Evolutionary conservation across 2,113 vertebrate genomes (phyloP).

Genomic region (Salvelinus alpinus): DNA sequence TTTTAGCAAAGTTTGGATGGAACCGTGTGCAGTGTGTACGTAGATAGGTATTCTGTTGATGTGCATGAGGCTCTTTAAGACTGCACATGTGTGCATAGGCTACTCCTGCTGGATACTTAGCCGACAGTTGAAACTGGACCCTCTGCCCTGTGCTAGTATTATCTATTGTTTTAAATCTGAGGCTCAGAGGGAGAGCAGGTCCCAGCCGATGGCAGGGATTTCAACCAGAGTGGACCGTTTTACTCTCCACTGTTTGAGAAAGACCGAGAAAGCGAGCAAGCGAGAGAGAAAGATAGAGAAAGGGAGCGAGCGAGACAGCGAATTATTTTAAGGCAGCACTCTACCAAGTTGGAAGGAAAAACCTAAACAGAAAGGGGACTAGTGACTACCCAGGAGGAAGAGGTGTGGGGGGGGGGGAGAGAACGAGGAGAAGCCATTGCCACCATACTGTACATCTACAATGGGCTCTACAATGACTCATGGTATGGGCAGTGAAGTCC

Average conservation of each 20-base stretch:
- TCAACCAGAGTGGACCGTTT: neutral
- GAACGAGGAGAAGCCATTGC: neutral
- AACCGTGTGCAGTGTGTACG: too few species aligned
- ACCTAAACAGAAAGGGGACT: conserved; percentile 27
- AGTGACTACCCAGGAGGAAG: conserved; percentile 15
- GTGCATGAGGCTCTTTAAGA: too few species aligned
- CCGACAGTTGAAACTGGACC: neutral
- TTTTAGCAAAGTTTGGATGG: too few species aligned
- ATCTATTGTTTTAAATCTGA: conserved; percentile 9
- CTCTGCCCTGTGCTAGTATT: conserved; percentile 9
- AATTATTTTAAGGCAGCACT: conserved; percentile 19
- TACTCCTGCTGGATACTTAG: neutral
- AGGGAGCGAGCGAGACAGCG: neutral
- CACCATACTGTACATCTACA: neutral
- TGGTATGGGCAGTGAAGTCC: neutral
- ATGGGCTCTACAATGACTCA: neutral
- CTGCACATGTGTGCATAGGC: too few species aligned
- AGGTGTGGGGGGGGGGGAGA: neutral
- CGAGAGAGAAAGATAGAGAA: neutral
- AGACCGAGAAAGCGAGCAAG: neutral
- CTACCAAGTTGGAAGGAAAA: conserved; percentile 41
- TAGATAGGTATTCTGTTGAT: too few species aligned
- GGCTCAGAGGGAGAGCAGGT: conserved; percentile 1
- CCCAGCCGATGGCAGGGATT: neutral
- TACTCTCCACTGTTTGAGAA: neutral